Conservation (phyloP, 2,113 vertebrate species). For the Picathartes gymnocephalus region DNA sequence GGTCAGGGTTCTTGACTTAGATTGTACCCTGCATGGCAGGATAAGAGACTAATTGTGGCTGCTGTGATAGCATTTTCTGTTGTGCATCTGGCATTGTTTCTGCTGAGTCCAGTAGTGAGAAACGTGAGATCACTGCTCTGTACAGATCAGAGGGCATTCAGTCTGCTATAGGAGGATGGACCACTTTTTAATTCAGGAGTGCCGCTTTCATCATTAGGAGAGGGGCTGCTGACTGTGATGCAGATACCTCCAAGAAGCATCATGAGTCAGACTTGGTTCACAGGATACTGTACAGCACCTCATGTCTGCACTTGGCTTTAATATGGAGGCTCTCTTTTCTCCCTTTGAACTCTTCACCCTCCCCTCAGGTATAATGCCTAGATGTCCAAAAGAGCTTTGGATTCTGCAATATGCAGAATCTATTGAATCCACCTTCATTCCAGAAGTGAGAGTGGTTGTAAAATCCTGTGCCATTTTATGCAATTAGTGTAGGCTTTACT, state of each 20-base stretch:
- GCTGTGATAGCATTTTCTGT: neutral
- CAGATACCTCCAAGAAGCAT: neutral
- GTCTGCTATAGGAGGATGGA: neutral
- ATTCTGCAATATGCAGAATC: neutral
- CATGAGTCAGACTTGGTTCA: neutral
- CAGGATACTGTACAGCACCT: neutral
- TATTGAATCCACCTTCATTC: neutral
- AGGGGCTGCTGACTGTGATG: neutral
- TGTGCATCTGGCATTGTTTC: neutral
- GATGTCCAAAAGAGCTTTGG: neutral
- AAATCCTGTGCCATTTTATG: neutral
- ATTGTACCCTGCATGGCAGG: neutral
- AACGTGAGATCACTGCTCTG: neutral
- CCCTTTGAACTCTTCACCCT: neutral
- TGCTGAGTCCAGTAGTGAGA: neutral
- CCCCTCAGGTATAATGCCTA: neutral
- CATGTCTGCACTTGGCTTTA: neutral
- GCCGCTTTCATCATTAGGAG: neutral
- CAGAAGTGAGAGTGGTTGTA: neutral
- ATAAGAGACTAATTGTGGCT: neutral
- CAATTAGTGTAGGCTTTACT: neutral
- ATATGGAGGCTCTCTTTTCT: neutral
- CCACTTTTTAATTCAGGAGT: neutral
- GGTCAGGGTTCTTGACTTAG: constrained; percentile 33
- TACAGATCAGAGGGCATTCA: neutral